Evolutionary conservation across 2,113 vertebrate genomes (phyloP).

Genomic region (Nothocercus julius): DNA sequence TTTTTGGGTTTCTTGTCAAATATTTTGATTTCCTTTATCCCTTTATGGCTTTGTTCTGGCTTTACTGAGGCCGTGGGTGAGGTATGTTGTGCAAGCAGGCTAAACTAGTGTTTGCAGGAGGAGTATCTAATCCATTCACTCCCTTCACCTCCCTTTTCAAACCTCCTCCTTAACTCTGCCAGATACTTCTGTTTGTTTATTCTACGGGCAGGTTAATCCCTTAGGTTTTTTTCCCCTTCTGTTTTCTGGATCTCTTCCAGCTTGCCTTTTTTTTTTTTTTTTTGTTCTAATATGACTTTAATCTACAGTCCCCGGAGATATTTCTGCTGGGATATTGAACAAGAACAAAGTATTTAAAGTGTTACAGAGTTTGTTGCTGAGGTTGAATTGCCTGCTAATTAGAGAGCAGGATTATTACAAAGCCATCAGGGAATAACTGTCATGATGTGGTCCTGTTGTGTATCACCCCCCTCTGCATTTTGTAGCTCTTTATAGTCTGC

Average conservation of each 20-base stretch:
- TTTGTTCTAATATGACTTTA: neutral
- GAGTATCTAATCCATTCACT: neutral
- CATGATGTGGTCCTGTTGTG: neutral
- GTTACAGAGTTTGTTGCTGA: neutral
- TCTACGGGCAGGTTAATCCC: neutral
- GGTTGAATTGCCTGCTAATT: neutral
- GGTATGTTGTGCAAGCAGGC: neutral
- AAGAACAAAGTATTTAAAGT: neutral
- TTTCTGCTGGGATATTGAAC: neutral
- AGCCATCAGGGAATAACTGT: neutral
- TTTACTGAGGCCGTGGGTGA: neutral
- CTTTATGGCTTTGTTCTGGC: neutral
- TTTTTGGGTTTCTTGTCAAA: neutral
- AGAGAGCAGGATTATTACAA: neutral
- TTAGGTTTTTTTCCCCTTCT: neutral
- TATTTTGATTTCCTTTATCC: constrained; percentile 18
- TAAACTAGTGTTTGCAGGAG: neutral
- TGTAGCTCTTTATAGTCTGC: neutral
- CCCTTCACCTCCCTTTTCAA: neutral
- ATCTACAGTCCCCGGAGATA: neutral
- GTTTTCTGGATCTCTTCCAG: neutral
- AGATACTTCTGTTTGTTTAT: neutral
- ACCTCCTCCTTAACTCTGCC: neutral
- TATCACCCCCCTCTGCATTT: rapidly evolving
- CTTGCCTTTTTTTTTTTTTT: neutral